phyloP scores from a whole-genome alignment of 2,888 invertebrate species.

The Noctua fimbriata region DNA sequence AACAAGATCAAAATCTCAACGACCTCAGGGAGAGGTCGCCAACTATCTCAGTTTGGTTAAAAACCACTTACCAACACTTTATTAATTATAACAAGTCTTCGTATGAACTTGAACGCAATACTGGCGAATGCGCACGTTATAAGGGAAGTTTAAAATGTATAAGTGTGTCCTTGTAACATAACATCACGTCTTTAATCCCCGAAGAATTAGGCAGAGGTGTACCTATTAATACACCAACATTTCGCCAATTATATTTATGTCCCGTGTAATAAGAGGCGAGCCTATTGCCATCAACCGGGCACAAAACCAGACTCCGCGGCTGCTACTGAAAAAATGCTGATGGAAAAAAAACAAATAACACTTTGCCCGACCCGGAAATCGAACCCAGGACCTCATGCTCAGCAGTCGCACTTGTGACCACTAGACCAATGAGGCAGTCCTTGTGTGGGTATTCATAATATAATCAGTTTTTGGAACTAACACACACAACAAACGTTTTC shows the following conservation, averaged over 20 bases:
- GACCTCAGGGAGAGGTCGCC: constrained; percentile 58
- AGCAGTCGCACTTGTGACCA: too few species aligned
- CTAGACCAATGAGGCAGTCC: too few species aligned
- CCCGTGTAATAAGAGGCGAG: background rate
- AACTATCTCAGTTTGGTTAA: constrained; percentile 53
- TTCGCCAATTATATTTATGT: background rate
- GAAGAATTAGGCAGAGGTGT: background rate
- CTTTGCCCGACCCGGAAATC: background rate
- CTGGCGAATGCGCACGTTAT: background rate
- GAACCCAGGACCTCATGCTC: background rate
- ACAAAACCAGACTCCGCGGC: background rate
- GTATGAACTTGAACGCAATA: constrained; percentile 25
- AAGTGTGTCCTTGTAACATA: background rate
- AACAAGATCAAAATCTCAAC: constrained; percentile 29
- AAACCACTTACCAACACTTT: constrained; percentile 19
- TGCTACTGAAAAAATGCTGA: background rate
- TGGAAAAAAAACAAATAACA: background rate
- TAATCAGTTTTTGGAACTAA: too few species aligned
- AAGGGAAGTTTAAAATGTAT: constrained; percentile 6
- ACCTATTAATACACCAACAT: background rate
- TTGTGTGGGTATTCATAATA: too few species aligned
- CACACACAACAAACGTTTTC: too few species aligned
- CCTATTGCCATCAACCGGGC: background rate
- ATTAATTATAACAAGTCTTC: constrained; percentile 8
- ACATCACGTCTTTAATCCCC: background rate